These are phyloP conservation scores for Folsomia manolachei DNA, from an alignment of 2,888 invertebrate species.

Conservation along the genomic window DNA sequence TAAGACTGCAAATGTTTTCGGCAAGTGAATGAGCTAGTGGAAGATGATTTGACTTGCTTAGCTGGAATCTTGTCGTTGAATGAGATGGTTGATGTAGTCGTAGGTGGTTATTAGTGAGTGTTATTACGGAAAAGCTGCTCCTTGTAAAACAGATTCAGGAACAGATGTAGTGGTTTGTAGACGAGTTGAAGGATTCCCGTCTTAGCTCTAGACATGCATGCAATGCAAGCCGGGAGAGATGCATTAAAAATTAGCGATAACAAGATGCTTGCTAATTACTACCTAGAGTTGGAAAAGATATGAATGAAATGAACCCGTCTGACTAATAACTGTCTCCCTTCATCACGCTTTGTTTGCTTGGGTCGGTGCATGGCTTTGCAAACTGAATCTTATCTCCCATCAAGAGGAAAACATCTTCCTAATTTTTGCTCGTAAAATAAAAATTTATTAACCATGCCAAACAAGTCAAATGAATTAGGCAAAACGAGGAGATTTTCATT, in stretches of 20 bases:
- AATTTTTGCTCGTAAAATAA: slow-evolving; percentile 10
- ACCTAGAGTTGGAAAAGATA: background rate
- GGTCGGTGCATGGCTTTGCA: no score
- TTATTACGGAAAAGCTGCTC: background rate
- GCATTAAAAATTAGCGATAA: slow-evolving; percentile 20
- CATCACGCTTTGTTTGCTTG: background rate
- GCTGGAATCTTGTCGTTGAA: background rate
- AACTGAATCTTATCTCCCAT: no score
- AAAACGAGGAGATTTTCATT: background rate
- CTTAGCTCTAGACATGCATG: no score
- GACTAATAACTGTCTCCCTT: background rate
- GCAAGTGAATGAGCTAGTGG: background rate
- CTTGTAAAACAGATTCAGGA: background rate
- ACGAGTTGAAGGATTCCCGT: slow-evolving; percentile 29
- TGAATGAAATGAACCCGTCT: slow-evolving; percentile 14
- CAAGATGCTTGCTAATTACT: slow-evolving; percentile 23
- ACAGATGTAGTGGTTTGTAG: slow-evolving; percentile 35
- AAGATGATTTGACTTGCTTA: no score
- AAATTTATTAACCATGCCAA: background rate
- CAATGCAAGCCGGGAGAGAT: background rate
- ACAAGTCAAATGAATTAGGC: background rate
- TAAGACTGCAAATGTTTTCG: slow-evolving; percentile 1
- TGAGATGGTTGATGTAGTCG: background rate
- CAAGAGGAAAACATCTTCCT: background rate
- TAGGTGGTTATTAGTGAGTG: background rate